A percentile compares a stretch with the other conserved stretches of the same genome.
Conservation (phyloP, 2,113 vertebrate species). For the Leptodactylus fuscus region DNA sequence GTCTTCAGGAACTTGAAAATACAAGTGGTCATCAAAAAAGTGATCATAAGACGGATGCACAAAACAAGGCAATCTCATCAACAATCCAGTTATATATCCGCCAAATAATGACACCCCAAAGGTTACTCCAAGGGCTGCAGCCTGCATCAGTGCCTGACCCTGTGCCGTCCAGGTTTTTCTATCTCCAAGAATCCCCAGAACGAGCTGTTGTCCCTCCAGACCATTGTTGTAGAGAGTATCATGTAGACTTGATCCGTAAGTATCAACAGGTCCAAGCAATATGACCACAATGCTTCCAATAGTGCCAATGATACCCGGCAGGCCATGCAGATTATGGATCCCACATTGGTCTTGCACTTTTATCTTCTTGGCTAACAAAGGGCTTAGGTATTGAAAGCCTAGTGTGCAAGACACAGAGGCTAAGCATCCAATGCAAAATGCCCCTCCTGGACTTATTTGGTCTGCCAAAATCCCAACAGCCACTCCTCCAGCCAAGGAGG, state of each 20-base stretch:
- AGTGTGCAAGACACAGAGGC: slow-evolving; percentile 76
- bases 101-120: slow-evolving; percentile 68
- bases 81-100: slow-evolving; percentile 72
- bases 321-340: slow-evolving; percentile 84
- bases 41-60: slow-evolving; percentile 67
- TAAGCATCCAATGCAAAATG: slow-evolving; percentile 78
- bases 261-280: slow-evolving; percentile 68
- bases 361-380: slow-evolving; percentile 70
- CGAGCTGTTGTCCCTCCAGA: slow-evolving; percentile 67
- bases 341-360: slow-evolving; percentile 81
- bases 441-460: slow-evolving; percentile 75
- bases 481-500: slow-evolving; percentile 82
- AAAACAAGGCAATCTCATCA: slow-evolving; percentile 75
- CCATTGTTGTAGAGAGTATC: slow-evolving; percentile 65
- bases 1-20: slow-evolving; percentile 74
- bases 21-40: slow-evolving; percentile 80
- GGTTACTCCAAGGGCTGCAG: slow-evolving; percentile 71
- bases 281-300: slow-evolving; percentile 73
- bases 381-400: slow-evolving; percentile 81
- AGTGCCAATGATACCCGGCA: slow-evolving; percentile 79
- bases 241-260: slow-evolving; percentile 69
- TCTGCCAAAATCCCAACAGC: slow-evolving; percentile 78
- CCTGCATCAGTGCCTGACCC: slow-evolving; percentile 78
- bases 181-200: slow-evolving; percentile 43
- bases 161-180: slow-evolving; percentile 21